Conservation (phyloP, 2,888 invertebrate species). For the Poecilobothrus nobilitatus region DNA sequence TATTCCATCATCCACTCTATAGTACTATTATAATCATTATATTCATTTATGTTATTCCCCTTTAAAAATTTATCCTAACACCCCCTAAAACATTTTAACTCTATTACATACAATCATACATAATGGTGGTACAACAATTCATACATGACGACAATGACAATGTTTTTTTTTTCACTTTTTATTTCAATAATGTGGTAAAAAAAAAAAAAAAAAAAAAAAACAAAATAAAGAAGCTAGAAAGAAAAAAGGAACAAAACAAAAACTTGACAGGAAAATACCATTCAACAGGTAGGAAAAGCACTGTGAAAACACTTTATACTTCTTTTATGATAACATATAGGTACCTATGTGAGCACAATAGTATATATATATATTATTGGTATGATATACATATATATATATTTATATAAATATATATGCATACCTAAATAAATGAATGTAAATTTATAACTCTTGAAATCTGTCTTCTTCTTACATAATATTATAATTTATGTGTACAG, state of each 20-base stretch:
- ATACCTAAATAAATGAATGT: too few relatives aligned
- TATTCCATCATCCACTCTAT: neutral
- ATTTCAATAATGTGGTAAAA: neutral
- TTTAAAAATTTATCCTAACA: neutral
- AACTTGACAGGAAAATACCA: slow-evolving; percentile 1
- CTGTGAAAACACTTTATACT: neutral
- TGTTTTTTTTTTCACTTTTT: neutral
- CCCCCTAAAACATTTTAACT: neutral
- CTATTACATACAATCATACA: neutral
- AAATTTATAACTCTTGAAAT: too few relatives aligned
- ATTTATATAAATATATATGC: too few relatives aligned
- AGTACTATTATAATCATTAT: too few relatives aligned
- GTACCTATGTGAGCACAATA: too few relatives aligned
- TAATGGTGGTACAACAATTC: too few relatives aligned
- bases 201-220: neutral
- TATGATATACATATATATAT: too few relatives aligned
- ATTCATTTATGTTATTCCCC: too few relatives aligned
- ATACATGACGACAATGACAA: neutral
- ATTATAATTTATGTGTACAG: too few relatives aligned
- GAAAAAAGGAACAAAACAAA: neutral
- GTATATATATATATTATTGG: too few relatives aligned
- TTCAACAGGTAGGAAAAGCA: slow-evolving; percentile 3
- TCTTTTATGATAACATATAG: neutral
- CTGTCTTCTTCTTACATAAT: too few relatives aligned
- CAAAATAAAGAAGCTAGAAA: neutral